phyloP scores from a whole-genome alignment of 2,113 vertebrate genomes.

The Desmodus rotundus region DNA sequence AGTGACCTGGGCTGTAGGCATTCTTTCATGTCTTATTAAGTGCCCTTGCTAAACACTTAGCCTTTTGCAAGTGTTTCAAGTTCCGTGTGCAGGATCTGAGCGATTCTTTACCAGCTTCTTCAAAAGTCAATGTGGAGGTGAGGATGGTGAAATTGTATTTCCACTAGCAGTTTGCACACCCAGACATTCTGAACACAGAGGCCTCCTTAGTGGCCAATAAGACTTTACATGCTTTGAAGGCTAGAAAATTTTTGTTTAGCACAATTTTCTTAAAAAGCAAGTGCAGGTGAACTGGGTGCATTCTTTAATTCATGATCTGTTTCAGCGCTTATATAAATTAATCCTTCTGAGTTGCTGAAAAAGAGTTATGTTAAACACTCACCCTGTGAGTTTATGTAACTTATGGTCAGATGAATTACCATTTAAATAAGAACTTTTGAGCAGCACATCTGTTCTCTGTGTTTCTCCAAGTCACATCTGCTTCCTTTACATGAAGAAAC shows the following conservation, averaged over 20 bases:
- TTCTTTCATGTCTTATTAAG: neutral
- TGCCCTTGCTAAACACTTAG: neutral
- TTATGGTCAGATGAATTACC: slow-evolving; percentile 29
- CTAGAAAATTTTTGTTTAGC: neutral
- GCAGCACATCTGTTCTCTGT: slow-evolving; percentile 48
- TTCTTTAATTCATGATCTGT: neutral
- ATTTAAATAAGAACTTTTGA: slow-evolving; percentile 33
- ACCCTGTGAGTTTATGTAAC: slow-evolving; percentile 24
- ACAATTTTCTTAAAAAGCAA: neutral
- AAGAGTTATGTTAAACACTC: slow-evolving; percentile 8
- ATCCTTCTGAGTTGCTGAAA: slow-evolving; percentile 28
- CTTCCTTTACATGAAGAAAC: slow-evolving; percentile 34
- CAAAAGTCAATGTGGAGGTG: neutral
- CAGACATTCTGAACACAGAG: neutral
- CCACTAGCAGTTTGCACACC: neutral
- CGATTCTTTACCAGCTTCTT: neutral
- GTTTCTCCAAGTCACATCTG: slow-evolving; percentile 49
- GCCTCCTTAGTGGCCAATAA: neutral
- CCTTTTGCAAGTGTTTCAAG: neutral
- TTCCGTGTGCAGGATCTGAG: neutral
- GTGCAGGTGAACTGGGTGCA: neutral
- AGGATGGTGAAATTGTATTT: neutral
- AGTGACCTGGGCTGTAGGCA: neutral
- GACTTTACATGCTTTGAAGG: neutral
- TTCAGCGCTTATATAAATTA: slow-evolving; percentile 38